These are phyloP conservation scores for Pinna nobilis DNA, from an alignment of 1,140 invertebrate genomes.

Conservation along the genomic window DNA sequence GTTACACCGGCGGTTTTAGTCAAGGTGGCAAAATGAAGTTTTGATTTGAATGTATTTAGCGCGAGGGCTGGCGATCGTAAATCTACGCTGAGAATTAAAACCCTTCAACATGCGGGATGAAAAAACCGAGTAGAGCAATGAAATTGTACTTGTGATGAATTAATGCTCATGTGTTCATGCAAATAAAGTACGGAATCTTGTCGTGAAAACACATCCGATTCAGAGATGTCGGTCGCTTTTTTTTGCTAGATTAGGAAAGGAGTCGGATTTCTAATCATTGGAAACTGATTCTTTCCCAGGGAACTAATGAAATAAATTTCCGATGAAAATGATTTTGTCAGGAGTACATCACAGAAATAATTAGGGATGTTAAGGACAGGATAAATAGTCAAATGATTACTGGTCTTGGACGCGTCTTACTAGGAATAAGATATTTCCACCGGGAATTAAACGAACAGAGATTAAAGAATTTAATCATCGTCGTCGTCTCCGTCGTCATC, in stretches of 20 bases:
- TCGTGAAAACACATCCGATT: constrained; percentile 13
- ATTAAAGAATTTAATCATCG: too few species aligned
- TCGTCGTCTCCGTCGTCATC: too few species aligned
- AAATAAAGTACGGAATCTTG: constrained; percentile 6
- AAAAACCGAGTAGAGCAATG: constrained; percentile 3
- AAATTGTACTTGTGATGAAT: constrained; percentile 4
- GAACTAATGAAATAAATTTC: constrained; percentile 27
- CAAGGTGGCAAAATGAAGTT: too few species aligned
- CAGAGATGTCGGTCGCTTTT: constrained; percentile 15
- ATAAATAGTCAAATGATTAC: constrained; percentile 24
- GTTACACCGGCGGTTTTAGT: too few species aligned
- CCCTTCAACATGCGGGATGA: constrained; percentile 5
- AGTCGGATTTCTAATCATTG: constrained; percentile 20
- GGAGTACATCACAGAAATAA: constrained; percentile 15
- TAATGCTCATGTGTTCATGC: constrained; percentile 12
- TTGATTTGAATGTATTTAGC: too few species aligned
- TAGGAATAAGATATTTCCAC: constrained; percentile 2
- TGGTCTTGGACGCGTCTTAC: constrained; percentile 7
- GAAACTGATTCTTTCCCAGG: constrained; percentile 10
- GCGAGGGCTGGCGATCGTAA: constrained; percentile 4
- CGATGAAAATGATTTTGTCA: constrained; percentile 23
- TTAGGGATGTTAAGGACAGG: constrained; percentile 20
- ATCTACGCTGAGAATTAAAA: constrained; percentile 6
- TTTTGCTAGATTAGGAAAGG: constrained; percentile 19
- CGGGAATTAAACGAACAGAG: too few species aligned